These are phyloP conservation scores for Sarcophaga subvicina DNA, from an alignment of 2,888 invertebrate species.

Conservation along the genomic window DNA sequence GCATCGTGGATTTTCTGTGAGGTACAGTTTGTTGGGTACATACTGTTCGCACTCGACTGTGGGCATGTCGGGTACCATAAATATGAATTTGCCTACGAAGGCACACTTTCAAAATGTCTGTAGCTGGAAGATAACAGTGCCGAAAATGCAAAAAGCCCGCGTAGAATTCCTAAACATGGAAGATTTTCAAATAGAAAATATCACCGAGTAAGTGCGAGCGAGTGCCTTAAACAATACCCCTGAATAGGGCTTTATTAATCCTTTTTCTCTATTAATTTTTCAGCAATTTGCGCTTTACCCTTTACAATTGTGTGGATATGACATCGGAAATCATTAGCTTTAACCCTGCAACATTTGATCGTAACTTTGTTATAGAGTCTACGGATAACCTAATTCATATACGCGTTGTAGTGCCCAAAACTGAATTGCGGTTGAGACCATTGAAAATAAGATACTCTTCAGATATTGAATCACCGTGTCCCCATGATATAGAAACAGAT, in stretches of 20 bases:
- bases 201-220: slow-evolving; percentile 59
- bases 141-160: slow-evolving; percentile 85
- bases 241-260: neutral
- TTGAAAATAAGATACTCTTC: slow-evolving; percentile 88
- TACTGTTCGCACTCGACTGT: slow-evolving; percentile 86
- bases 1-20: slow-evolving; percentile 85
- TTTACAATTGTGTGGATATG: slow-evolving; percentile 72
- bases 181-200: slow-evolving; percentile 26
- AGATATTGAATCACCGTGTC: slow-evolving; percentile 84
- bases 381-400: slow-evolving; percentile 86
- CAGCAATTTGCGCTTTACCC: slow-evolving; percentile 19
- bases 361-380: slow-evolving; percentile 83
- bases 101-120: slow-evolving; percentile 81
- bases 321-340: slow-evolving; percentile 78
- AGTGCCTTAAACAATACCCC: too few species aligned
- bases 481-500: slow-evolving; percentile 77
- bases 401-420: slow-evolving; percentile 78
- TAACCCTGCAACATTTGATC: slow-evolving; percentile 77
- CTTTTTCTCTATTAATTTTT: slow-evolving; percentile 22
- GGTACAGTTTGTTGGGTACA: slow-evolving; percentile 83
- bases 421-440: slow-evolving; percentile 82
- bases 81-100: slow-evolving; percentile 58
- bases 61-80: slow-evolving; percentile 84
- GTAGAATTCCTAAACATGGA: slow-evolving; percentile 63
- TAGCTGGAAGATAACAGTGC: slow-evolving; percentile 87